A percentile compares a stretch with the other conserved stretches of the same genome.
Conservation (phyloP, 2,797 vertebrate genomes). For the Premnoplex brunnescens region DNA sequence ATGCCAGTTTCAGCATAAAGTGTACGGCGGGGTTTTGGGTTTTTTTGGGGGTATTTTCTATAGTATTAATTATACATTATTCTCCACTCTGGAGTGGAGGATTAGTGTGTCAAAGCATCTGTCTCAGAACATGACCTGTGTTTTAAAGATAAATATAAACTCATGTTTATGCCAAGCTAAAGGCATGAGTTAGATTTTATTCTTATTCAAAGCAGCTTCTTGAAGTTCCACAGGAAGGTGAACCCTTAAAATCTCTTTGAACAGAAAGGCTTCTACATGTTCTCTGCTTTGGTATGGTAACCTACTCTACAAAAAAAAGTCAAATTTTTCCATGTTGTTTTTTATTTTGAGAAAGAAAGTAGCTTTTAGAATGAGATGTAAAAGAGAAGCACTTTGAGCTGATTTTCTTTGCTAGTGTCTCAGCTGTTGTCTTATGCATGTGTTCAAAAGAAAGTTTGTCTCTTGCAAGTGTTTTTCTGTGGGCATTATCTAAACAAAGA, state of each 20-base stretch:
- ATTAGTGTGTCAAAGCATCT: neutral
- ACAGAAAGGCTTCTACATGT: neutral
- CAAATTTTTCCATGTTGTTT: neutral
- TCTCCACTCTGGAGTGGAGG: accelerated
- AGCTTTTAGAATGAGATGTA: neutral
- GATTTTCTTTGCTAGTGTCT: neutral
- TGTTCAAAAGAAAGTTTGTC: neutral
- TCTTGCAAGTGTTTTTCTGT: neutral
- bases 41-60: accelerated
- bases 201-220: neutral
- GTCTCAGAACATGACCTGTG: neutral
- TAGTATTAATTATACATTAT: neutral
- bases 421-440: neutral
- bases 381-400: neutral
- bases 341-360: neutral
- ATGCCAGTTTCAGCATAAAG: neutral
- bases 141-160: neutral
- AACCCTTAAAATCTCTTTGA: neutral
- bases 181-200: neutral
- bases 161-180: neutral
- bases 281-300: neutral
- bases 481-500: accelerated
- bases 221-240: neutral
- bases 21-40: accelerated
- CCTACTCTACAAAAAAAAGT: neutral